Conservation (phyloP, 2,888 invertebrate species). For the Scrobipalpa atriplicella region DNA sequence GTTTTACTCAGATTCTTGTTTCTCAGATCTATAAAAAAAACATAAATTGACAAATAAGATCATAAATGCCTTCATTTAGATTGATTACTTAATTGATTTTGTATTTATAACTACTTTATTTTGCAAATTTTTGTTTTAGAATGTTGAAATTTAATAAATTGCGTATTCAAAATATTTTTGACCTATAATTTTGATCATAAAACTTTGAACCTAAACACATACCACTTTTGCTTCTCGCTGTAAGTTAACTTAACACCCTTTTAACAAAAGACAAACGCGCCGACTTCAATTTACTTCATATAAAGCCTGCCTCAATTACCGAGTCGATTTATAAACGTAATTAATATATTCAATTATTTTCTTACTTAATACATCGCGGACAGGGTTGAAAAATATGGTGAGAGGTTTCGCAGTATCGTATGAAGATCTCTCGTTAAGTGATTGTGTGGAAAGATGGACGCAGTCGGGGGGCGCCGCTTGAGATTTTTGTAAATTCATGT, state of each 20-base stretch:
- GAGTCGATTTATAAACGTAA: slow-evolving; percentile 18
- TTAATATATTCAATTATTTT: slow-evolving; percentile 43
- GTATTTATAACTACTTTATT: slow-evolving; percentile 43
- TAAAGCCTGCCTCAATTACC: background rate
- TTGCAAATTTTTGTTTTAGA: no score
- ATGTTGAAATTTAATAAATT: no score
- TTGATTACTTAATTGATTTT: slow-evolving; percentile 36
- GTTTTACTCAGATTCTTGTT: slow-evolving; percentile 42
- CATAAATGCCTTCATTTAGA: slow-evolving; percentile 55
- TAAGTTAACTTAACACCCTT: background rate
- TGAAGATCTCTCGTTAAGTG: slow-evolving; percentile 63
- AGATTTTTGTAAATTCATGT: background rate
- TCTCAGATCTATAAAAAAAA: slow-evolving; percentile 42
- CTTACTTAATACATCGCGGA: slow-evolving; percentile 39
- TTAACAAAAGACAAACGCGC: slow-evolving; percentile 45
- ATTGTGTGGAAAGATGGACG: slow-evolving; percentile 54
- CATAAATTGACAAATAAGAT: slow-evolving; percentile 55
- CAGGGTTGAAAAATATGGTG: slow-evolving; percentile 49
- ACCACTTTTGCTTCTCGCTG: background rate
- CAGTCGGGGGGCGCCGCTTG: slow-evolving; percentile 50
- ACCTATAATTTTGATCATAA: no score
- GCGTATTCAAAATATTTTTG: no score
- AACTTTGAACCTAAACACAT: no score
- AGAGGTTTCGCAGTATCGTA: slow-evolving; percentile 49
- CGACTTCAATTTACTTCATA: slow-evolving; percentile 1